Percentiles rank a stretch among this genome's conserved stretches.
phyloP scores from a whole-genome alignment of 2,113 vertebrate species.

The Eidolon helvum region DNA sequence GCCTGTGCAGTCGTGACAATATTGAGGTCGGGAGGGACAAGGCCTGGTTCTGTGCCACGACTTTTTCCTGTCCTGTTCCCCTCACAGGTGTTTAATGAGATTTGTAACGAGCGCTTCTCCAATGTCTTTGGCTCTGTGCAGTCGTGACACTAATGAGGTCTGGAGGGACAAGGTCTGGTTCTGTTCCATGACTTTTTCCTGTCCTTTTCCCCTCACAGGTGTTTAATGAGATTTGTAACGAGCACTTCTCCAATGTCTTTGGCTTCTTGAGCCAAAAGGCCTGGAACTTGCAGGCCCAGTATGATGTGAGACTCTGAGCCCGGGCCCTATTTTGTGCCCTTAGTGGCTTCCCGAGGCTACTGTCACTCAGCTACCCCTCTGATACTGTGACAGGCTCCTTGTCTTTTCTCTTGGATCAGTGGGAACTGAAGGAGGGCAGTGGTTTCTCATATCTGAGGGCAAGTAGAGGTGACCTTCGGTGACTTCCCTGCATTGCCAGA shows the following conservation, averaged over 20 bases:
- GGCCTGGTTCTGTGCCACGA: background rate
- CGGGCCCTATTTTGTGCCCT: background rate
- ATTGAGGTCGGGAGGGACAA: background rate
- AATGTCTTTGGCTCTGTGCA: too few relatives aligned
- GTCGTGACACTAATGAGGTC: fast-evolving
- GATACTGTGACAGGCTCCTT: background rate
- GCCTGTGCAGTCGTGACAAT: fast-evolving
- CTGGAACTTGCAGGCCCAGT: slow-evolving; percentile 93
- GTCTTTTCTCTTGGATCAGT: background rate
- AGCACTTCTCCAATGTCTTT: slow-evolving; percentile 98
- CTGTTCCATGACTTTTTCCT: background rate
- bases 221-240: slow-evolving; percentile 94
- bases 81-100: slow-evolving; percentile 93
- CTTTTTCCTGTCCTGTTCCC: background rate
- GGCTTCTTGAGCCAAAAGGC: slow-evolving; percentile 97
- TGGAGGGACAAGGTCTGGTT: background rate
- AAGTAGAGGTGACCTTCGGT: background rate
- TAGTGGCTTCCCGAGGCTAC: background rate
- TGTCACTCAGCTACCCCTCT: background rate
- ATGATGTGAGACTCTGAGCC: slow-evolving; percentile 88
- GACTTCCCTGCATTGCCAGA: slow-evolving; percentile 86
- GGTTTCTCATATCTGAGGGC: background rate
- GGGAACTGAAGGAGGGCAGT: background rate
- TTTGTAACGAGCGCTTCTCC: slow-evolving; percentile 97
- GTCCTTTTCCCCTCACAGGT: slow-evolving; percentile 83